Evolutionary conservation across 92 coral and sea anemone species (phyloP).

Genomic region (Muricea muricata): DNA sequence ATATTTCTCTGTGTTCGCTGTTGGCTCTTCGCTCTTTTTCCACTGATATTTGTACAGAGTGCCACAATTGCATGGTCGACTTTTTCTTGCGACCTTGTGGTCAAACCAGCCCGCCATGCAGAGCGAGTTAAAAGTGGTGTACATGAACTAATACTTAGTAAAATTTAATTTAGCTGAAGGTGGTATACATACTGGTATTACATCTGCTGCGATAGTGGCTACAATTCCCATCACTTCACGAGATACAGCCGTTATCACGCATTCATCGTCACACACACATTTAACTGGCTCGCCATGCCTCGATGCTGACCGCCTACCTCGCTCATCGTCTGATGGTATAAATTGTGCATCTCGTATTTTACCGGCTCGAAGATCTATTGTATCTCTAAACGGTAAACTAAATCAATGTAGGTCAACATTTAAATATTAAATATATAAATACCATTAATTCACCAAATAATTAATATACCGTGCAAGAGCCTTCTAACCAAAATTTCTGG

Average conservation of each 20-base stretch:
- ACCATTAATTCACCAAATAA: background rate
- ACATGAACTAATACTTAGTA: slow-evolving; percentile 1
- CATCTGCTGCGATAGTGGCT: slow-evolving; percentile 98
- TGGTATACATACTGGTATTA: slow-evolving; percentile 99
- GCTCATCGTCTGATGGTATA: slow-evolving; percentile 42
- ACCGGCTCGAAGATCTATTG: slow-evolving; percentile 41
- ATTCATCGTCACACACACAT: slow-evolving; percentile 53
- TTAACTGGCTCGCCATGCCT: slow-evolving; percentile 26
- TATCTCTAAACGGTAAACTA: slow-evolving; percentile 47
- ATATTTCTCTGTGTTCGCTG: too few relatives aligned
- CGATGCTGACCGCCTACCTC: slow-evolving; percentile 30
- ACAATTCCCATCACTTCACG: slow-evolving; percentile 94
- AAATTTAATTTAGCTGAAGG: slow-evolving; percentile 51
- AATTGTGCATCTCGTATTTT: slow-evolving; percentile 40
- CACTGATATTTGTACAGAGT: too few relatives aligned
- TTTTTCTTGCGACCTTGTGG: too few relatives aligned
- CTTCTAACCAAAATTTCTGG: background rate
- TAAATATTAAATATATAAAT: background rate
- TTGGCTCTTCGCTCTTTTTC: too few relatives aligned
- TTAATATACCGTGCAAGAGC: background rate
- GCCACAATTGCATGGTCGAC: too few relatives aligned
- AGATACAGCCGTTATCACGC: slow-evolving; percentile 59
- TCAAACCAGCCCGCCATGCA: too few relatives aligned
- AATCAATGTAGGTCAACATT: background rate
- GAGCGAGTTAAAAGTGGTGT: too few relatives aligned